A percentile compares a stretch with the other conserved stretches of the same genome.
Conservation (phyloP, 2,113 vertebrate species). For the Calonectris borealis region DNA sequence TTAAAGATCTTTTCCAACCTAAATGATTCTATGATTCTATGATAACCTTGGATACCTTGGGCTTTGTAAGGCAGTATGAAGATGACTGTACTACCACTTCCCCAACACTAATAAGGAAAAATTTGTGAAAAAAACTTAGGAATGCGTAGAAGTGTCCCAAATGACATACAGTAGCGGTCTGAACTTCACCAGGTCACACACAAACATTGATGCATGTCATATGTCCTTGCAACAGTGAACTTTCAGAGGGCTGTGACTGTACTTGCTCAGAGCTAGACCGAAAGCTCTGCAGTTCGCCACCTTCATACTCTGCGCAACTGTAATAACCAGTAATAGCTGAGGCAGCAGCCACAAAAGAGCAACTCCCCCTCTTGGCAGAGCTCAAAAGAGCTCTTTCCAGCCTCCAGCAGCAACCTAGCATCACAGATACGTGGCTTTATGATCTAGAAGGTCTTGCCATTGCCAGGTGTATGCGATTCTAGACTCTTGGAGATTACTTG, state of each 20-base stretch:
- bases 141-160: not conserved
- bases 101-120: not conserved
- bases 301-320: not conserved
- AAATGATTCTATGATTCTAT: not conserved
- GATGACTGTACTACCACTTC: not conserved
- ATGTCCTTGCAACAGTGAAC: not conserved
- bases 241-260: not conserved
- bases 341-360: not conserved
- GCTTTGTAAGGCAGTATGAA: not conserved
- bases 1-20: not conserved
- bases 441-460: not conserved
- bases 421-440: not conserved
- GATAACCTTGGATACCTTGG: not conserved
- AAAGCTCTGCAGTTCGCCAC: not conserved
- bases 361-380: not conserved
- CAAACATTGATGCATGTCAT: not conserved
- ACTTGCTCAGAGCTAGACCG: not conserved
- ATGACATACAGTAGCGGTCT: accelerated
- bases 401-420: not conserved
- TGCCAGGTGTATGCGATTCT: not conserved
- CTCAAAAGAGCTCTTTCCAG: not conserved
- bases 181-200: not conserved
- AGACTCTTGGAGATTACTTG: not conserved
- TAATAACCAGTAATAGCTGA: not conserved
- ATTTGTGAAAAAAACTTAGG: not conserved